These are phyloP conservation scores for Pachyuromys duprasi DNA, from an alignment of 2,797 vertebrate species.

Conservation along the genomic window DNA sequence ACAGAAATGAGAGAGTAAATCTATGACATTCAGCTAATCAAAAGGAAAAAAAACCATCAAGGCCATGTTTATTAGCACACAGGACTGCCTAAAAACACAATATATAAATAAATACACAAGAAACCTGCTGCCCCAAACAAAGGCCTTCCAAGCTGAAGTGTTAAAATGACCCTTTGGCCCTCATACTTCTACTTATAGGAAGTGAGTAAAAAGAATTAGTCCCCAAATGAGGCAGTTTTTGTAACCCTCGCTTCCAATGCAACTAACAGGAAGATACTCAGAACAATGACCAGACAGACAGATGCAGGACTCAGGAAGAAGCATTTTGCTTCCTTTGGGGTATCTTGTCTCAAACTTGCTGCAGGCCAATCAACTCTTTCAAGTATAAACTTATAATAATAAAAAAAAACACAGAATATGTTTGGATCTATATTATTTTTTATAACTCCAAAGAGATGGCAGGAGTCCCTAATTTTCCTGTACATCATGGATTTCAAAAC, in stretches of 20 bases:
- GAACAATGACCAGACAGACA: not conserved
- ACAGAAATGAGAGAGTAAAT: not conserved
- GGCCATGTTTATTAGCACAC: not conserved
- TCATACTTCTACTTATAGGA: not conserved
- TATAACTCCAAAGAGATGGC: not conserved
- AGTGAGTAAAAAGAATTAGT: not conserved
- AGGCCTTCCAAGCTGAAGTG: not conserved
- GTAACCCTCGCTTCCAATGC: not conserved
- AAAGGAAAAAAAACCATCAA: not conserved
- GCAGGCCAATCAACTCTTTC: constrained; percentile 1
- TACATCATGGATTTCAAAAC: not conserved
- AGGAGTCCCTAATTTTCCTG: constrained; percentile 6
- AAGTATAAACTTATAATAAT: not conserved
- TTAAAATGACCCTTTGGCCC: constrained; percentile 27
- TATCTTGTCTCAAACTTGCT: constrained; percentile 47
- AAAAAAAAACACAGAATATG: not conserved
- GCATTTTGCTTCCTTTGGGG: not conserved
- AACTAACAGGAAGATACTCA: not conserved
- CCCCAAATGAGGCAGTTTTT: not conserved
- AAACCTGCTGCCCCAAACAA: constrained; percentile 1
- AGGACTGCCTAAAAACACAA: not conserved
- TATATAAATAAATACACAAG: not conserved
- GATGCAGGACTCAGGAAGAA: constrained; percentile 23
- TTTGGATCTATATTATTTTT: not conserved
- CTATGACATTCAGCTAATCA: not conserved